Conservation (phyloP, 2,797 vertebrate genomes). For the Ibycter americanus region DNA sequence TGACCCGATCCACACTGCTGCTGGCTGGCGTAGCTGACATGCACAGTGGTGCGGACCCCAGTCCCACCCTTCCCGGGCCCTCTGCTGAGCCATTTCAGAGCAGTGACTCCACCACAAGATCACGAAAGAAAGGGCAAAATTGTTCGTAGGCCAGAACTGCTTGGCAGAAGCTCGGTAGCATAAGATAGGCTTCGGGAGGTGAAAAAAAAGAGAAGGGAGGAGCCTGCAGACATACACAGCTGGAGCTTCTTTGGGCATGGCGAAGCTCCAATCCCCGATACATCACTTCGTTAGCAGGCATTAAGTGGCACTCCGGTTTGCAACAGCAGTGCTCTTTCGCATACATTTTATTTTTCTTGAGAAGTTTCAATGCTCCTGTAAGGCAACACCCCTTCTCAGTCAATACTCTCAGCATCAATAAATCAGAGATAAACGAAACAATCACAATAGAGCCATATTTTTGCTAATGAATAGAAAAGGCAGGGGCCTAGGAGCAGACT, state of each 20-base stretch:
- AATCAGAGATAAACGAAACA: background rate
- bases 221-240: background rate
- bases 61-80: background rate
- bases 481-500: background rate
- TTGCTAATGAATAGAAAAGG: background rate
- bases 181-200: background rate
- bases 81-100: background rate
- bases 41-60: accelerated
- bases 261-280: background rate
- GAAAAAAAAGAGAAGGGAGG: background rate
- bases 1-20: background rate
- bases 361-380: background rate
- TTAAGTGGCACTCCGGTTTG: background rate
- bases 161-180: background rate
- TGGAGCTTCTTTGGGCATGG: background rate
- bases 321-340: background rate
- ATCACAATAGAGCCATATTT: background rate
- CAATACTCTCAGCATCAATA: background rate
- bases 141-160: background rate
- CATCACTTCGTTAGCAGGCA: accelerated
- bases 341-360: background rate
- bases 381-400: background rate
- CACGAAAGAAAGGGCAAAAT: accelerated
- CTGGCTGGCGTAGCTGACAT: background rate
- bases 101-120: background rate